Conservation (phyloP, 2,113 vertebrate species). For the Collichthys lucidus region DNA sequence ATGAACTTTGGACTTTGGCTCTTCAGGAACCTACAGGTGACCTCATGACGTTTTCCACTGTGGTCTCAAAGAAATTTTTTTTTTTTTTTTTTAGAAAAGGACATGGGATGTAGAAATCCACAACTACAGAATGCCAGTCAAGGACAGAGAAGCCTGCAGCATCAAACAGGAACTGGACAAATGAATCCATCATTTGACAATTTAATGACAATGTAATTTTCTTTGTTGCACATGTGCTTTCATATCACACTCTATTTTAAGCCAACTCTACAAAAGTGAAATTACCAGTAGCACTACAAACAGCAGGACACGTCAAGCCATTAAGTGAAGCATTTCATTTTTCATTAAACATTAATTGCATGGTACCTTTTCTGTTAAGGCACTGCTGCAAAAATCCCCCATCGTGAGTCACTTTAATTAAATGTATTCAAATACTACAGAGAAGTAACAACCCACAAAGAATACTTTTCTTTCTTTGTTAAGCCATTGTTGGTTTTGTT, state of each 20-base stretch:
- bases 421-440: not conserved
- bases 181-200: no score
- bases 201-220: not conserved
- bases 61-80: no score
- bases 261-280: not conserved
- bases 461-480: not conserved
- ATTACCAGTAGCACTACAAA: not conserved
- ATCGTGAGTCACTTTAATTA: not conserved
- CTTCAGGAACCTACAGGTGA: no score
- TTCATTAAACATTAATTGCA: conserved; percentile 1
- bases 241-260: not conserved
- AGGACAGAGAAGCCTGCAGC: no score
- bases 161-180: no score
- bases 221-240: not conserved
- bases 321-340: conserved; percentile 1
- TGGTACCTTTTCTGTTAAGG: not conserved
- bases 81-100: no score
- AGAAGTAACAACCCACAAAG: not conserved
- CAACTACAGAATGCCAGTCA: no score
- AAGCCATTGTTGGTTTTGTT: not conserved
- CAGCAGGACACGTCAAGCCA: not conserved
- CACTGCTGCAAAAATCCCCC: not conserved
- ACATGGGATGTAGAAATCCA: no score
- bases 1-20: no score
- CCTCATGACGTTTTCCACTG: no score